Base-by-base conservation (phyloP, 2,888 invertebrate genomes). In the Tipula lateralis region DNA sequence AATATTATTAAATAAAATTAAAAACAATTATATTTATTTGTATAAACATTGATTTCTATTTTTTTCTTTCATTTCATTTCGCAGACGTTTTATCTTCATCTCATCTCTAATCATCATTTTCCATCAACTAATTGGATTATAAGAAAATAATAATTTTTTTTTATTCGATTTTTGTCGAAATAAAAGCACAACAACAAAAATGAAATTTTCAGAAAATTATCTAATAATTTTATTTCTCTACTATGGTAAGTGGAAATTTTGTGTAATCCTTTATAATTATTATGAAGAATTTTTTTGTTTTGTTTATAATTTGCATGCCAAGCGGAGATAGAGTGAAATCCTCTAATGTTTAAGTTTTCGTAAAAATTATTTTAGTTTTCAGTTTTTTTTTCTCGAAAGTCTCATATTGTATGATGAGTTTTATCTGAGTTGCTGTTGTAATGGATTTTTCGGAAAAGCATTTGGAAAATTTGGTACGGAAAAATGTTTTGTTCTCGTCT, bases 101-200 rank as follows among this genome's bases (percentile, higher is more conserved):
- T 66, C 66, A 66, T 66, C 66, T 66, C 66, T 66, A 66, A 66
- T 24, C 66, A 66, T 4, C 66, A 24, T 66, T 66, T 66, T 66
- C 66, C 66, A 66, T 66, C 66, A 66, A 66, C 66, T 66, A 66
- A 66, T 66, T 66, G 66, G 66, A 66, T 66, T 66, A 66, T 66
- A 66, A 66, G 66, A 66, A 66, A 66, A 50, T 50, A 50, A 66
- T 9, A 24, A 24, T 24, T 66, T 16, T 66, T n/a, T n/a, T n/a
- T n/a, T n/a, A n/a, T 66, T 66, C 66, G 66, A 66, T 66, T 66
- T 66, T 66, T 9, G 24, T 66, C 66, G 66, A 66, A 66, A 12
- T 66, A 66, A 19, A 66, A 66, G 12, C 16, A 12, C 4, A 50
- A 50, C 44, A 50, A 66, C 66, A 66, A 66, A 66, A 66, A 66